Evolutionary conservation across 2,113 vertebrate species (phyloP).

Genomic region (Rhinichthys klamathensis): DNA sequence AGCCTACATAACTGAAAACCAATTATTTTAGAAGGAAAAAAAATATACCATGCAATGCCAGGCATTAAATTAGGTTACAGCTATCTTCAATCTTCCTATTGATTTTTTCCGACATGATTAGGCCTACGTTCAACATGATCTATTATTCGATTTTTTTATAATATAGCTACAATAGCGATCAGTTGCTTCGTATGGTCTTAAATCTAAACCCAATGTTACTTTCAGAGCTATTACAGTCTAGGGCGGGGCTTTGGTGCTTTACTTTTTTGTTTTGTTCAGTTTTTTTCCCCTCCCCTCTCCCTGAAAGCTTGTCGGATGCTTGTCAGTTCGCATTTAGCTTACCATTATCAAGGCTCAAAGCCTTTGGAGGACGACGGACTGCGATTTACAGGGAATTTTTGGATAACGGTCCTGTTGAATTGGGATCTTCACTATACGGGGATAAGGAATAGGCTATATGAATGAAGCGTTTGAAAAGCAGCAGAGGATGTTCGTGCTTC

Average conservation of each 20-base stretch:
- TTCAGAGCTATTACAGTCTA: constrained; percentile 43
- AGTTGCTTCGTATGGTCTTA: constrained; percentile 16
- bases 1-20: neutral
- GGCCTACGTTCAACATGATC: neutral
- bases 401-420: constrained; percentile 42
- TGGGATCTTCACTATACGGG: constrained; percentile 19
- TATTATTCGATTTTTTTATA: neutral
- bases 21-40: constrained; percentile 23
- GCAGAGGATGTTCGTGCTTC: constrained; percentile 26
- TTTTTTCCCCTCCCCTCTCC: constrained; percentile 19
- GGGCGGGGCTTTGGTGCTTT: constrained; percentile 56
- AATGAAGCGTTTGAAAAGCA: neutral
- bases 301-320: constrained; percentile 48
- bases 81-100: constrained; percentile 26
- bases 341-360: constrained; percentile 44
- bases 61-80: constrained; percentile 25
- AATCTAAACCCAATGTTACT: constrained; percentile 30
- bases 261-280: constrained; percentile 55
- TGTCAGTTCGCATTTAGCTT: constrained; percentile 55
- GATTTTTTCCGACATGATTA: constrained; percentile 9
- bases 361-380: constrained; percentile 39
- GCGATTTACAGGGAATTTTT: constrained; percentile 39
- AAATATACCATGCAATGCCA: constrained; percentile 7
- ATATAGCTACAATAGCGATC: constrained; percentile 2
- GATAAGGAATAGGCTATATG: constrained; percentile 20